Evolutionary conservation across 2,888 invertebrate genomes (phyloP).

Genomic region (Polyploca ridens): DNA sequence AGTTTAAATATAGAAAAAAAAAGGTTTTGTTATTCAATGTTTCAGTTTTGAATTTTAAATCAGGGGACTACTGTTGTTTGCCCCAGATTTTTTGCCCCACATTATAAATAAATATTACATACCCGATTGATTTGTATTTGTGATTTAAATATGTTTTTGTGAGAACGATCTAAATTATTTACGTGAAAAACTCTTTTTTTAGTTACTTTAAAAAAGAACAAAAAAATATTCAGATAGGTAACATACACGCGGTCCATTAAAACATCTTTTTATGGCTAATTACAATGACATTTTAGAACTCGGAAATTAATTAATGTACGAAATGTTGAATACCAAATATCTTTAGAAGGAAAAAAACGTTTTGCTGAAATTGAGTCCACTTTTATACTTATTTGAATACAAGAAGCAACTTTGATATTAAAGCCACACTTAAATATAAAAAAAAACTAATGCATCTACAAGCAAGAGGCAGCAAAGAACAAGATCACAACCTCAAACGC

Average conservation of each 20-base stretch:
- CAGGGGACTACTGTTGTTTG: conserved; percentile 16
- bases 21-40: conserved; percentile 7
- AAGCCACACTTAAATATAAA: not conserved
- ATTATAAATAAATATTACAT: not conserved
- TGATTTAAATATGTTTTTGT: not conserved
- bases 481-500: not conserved
- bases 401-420: not conserved
- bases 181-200: too few relatives aligned
- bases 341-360: too few relatives aligned
- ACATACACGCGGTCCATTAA: too few relatives aligned
- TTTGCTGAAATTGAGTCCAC: too few relatives aligned
- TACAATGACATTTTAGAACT: too few relatives aligned
- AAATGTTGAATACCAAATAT: too few relatives aligned
- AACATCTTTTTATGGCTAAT: too few relatives aligned
- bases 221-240: too few relatives aligned
- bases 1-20: not conserved
- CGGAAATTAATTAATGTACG: too few relatives aligned
- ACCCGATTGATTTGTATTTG: not conserved
- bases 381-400: too few relatives aligned
- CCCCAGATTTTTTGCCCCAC: conserved; percentile 28
- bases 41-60: not conserved
- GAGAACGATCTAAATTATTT: not conserved
- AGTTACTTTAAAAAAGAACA: too few relatives aligned
- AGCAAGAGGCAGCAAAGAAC: not conserved
- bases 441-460: not conserved